A percentile compares a stretch with the other conserved stretches of the same genome.
Evolutionary conservation across 2,113 vertebrate species (phyloP).

Genomic region (Callaeas wilsoni): DNA sequence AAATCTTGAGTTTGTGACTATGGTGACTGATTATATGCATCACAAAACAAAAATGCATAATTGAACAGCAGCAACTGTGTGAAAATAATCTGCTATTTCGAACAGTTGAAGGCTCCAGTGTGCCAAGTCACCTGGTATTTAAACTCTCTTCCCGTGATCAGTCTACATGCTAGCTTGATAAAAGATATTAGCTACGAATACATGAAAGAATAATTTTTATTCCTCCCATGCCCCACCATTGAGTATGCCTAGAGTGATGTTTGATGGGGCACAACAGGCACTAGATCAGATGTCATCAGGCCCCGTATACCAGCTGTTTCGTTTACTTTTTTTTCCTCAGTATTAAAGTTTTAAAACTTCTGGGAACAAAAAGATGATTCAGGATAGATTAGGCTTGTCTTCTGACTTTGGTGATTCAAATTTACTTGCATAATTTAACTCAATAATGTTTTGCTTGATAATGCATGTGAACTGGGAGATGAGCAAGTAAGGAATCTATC

Average conservation of each 20-base stretch:
- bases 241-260: background rate
- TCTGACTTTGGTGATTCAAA: background rate
- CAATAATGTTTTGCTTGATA: background rate
- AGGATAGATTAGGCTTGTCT: background rate
- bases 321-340: background rate
- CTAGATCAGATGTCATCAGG: background rate
- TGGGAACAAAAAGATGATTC: background rate
- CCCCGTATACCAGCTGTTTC: background rate
- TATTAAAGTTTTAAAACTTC: background rate
- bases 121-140: constrained; percentile 1
- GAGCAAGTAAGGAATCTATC: background rate
- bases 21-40: constrained; percentile 46
- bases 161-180: background rate
- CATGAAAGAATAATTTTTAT: background rate
- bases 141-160: background rate
- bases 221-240: background rate
- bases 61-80: constrained; percentile 29
- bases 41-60: constrained; percentile 47
- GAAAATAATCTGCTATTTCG: constrained; percentile 33
- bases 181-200: background rate
- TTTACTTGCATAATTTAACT: background rate
- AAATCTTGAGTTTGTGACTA: constrained; percentile 41
- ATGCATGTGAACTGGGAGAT: background rate
- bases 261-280: background rate
- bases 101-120: background rate